phyloP scores from a whole-genome alignment of 1,140 invertebrate species.

The Ceratina australensis region DNA sequence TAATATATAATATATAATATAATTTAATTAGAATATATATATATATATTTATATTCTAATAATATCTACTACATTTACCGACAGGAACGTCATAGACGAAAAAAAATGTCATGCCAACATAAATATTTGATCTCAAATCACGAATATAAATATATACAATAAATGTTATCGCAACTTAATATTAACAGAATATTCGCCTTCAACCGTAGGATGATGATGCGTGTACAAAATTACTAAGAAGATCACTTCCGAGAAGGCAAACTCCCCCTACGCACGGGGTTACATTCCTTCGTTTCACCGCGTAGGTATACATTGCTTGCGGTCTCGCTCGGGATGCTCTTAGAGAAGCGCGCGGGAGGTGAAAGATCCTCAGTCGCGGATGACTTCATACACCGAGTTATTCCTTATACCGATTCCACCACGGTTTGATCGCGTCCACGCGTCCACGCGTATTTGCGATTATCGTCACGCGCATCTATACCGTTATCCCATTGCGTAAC shows the following conservation, averaged over 20 bases:
- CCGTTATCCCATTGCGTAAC: conserved; percentile 18
- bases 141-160: no score
- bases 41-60: no score
- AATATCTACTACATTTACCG: background rate
- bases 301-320: background rate
- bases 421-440: background rate
- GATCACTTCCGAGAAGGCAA: conserved; percentile 28
- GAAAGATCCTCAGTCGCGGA: background rate
- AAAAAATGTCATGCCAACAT: no score
- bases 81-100: no score
- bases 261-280: conserved; percentile 3
- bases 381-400: conserved; percentile 3
- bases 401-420: conserved; percentile 1
- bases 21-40: no score
- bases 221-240: conserved; percentile 6
- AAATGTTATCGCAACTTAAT: no score
- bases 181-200: no score
- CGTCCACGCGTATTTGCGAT: background rate
- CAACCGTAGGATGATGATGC: no score
- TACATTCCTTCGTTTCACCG: conserved; percentile 10
- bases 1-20: no score
- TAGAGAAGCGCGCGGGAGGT: background rate
- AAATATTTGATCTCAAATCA: no score
- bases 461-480: conserved; percentile 29
- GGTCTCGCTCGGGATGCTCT: conserved; percentile 11